phyloP scores from a whole-genome alignment of 2,113 vertebrate species.

The Dendropsophus ebraccatus region DNA sequence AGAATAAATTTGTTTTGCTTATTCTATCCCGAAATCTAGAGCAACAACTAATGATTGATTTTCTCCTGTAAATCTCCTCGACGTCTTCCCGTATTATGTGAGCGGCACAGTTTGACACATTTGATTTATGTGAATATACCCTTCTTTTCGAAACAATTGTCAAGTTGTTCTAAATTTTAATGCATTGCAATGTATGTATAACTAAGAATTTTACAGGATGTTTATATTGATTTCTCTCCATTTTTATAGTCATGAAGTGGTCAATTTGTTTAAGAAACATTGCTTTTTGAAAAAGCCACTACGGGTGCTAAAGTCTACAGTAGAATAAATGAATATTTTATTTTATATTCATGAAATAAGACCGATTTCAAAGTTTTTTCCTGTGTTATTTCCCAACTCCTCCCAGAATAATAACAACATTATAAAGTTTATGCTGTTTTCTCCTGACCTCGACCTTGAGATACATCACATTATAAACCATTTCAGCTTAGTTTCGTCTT shows the following conservation, averaged over 20 bases:
- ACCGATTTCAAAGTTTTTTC: slow-evolving; percentile 13
- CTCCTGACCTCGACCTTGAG: slow-evolving; percentile 34
- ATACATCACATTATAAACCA: slow-evolving; percentile 28
- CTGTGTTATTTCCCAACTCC: slow-evolving; percentile 19
- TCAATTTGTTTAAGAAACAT: slow-evolving; percentile 46
- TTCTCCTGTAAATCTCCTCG: no score
- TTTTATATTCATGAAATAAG: slow-evolving; percentile 52
- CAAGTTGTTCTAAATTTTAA: not conserved
- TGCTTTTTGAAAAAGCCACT: slow-evolving; percentile 24
- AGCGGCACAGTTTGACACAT: not conserved
- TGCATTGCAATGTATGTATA: not conserved
- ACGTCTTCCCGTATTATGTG: not conserved
- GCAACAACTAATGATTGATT: no score
- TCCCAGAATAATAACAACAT: slow-evolving; percentile 23
- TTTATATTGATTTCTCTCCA: slow-evolving; percentile 15
- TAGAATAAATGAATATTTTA: slow-evolving; percentile 53
- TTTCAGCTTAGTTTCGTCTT: slow-evolving; percentile 28
- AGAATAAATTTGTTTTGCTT: not conserved
- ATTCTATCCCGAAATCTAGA: not conserved
- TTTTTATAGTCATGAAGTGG: slow-evolving; percentile 37
- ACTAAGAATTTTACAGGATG: not conserved
- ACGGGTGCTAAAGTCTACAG: not conserved
- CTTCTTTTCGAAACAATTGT: slow-evolving; percentile 10
- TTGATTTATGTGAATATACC: not conserved
- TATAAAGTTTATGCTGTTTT: slow-evolving; percentile 34